Base-by-base conservation (phyloP, 92 coral and sea anemone species). In the Montipora capitata region DNA sequence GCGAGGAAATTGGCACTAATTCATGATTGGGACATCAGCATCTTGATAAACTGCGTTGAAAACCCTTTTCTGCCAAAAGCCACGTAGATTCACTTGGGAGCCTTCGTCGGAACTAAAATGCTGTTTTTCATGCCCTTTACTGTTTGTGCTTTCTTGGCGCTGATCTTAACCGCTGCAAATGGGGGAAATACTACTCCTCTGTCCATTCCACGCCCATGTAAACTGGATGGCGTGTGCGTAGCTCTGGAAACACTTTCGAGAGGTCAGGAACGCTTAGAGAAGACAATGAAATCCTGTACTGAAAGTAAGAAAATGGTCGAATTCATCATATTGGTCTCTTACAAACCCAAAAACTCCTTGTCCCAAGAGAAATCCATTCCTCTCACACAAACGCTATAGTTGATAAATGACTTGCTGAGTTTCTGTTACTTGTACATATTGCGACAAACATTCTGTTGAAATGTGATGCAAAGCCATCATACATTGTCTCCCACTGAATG, bases 251-350 rank as follows among this genome's bases (percentile, higher is more conserved):
- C 62, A 20, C 13, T 79, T 42, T 18, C 35, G 5, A 58, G 57
- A 6, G 7, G n/a, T 2, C 84, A 63, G 43, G 45, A 11, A 12
- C 54, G 57, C 14, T 65, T 79, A 45, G 61, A 63, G 45, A 79
- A 79, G 84, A 79, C 66, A 20, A 69, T 79, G 16, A 20, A 66
- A 20, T 44, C 13, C 44, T 44, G 84, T 17, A 18, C 16, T 10
- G 61, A 65, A 17, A 73, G 84, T 79, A 48, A 64, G 72, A n/a
- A 10, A 18, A 52, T 62, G 1, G 38, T 62, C 63, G 14, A 57
- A 15, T 57, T 57, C 15, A 2, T 15, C 14, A 15, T 15, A 10
- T 10, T 57, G 10, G 10, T 15, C 14, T 3, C 10, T 3, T 4
- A 18, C 68, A 62, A 62, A 4, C 68, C n/a, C 61, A 12, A 11